phyloP scores from a whole-genome alignment of 2,888 invertebrate species.

The Tuta absoluta region DNA sequence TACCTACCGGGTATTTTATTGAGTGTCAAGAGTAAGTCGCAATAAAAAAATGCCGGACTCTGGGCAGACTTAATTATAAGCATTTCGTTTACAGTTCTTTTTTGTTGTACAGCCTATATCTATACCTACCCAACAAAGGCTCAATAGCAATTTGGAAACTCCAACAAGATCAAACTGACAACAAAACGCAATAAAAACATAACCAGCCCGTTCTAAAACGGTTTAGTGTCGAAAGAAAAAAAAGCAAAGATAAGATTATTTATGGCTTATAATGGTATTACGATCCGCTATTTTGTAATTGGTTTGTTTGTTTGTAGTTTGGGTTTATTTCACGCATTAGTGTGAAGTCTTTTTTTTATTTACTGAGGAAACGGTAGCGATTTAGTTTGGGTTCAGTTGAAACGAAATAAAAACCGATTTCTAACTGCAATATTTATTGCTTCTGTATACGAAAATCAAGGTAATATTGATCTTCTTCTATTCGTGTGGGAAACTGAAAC shows the following conservation, averaged over 20 bases:
- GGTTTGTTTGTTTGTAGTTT: conserved; percentile 29
- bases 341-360: conserved; percentile 3
- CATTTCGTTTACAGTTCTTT: no score
- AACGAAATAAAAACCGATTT: no score
- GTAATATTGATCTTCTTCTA: no score
- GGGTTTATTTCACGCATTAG: conserved; percentile 28
- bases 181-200: not conserved
- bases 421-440: no score
- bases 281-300: conserved; percentile 30
- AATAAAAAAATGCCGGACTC: no score
- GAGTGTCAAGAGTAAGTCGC: no score
- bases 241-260: conserved; percentile 25
- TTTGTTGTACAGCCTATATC: no score
- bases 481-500: no score
- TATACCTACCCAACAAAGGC: not conserved
- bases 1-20: no score
- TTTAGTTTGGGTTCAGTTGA: not conserved
- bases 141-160: not conserved
- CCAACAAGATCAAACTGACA: not conserved
- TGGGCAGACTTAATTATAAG: no score
- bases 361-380: conserved; percentile 1
- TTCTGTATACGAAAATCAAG: no score
- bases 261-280: conserved; percentile 30
- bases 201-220: conserved; percentile 3
- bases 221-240: conserved; percentile 11